Evolutionary conservation across 2,797 vertebrate species (phyloP), one percentile per base, ranked within the genome.

Genomic region (Coreius guichenoti): DNA sequence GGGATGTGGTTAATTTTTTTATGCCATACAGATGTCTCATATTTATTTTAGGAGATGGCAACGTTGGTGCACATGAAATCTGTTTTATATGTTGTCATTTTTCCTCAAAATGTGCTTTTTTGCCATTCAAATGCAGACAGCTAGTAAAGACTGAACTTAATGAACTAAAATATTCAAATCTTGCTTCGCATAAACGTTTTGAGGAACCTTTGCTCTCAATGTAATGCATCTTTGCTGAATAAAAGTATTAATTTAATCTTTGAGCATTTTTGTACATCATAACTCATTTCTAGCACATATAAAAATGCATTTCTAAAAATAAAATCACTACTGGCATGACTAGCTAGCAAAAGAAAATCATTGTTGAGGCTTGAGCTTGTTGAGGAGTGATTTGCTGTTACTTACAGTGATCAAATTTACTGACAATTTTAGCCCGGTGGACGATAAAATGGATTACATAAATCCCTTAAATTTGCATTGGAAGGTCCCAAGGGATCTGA

Each of bases 41-140:
- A 47, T 70, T 81, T 70, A 69, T 81, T 54, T 81, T 58, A 33
- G 29, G 43, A 67, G 61, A 67, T 49, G 77, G 43, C 17, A 80
- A 43, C 2, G 6, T 67, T 67, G 29, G 43, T 14, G 3, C 17
- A 31, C 26, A 36, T 80, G 29, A 80, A 65, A 49, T 80, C 61
- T 21, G 43, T 67, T 80, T 65, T 67, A 21, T 11, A 19, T 67
- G 6, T 26, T 65, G 17, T 63, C 8, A 17, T 21, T 36, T 78
- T 19, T 54, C 33, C 51, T 58, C 31, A 0, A 47, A 47, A 29
- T 29, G 3, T 2, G 0, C n/a, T 29, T 72, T 76, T 77, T 4
- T 61, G 23, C 54, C 8, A 39, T 77, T 77, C 39, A 67, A n/a
- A 67, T 67, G 76, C 56, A 63, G 43, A 76, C 29, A 36, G 31